Evolutionary conservation across 2,888 invertebrate genomes (phyloP).

Genomic region (Mongoloraphidia duomilia): DNA sequence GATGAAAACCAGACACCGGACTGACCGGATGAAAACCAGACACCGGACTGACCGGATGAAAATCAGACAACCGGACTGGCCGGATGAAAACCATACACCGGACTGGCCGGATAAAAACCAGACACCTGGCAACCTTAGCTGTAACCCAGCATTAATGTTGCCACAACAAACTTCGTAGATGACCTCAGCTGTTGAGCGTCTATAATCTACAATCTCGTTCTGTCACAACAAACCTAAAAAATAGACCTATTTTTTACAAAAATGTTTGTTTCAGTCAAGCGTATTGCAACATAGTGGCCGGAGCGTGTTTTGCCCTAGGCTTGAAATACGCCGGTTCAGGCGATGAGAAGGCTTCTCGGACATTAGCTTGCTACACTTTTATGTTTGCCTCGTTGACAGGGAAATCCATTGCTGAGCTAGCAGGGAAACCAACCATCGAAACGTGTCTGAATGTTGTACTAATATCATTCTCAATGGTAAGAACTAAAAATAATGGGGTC

Average conservation of each 20-base stretch:
- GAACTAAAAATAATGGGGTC: too few relatives aligned
- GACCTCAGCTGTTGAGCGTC: too few relatives aligned
- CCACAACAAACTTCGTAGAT: constrained; percentile 3
- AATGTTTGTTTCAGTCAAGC: constrained; percentile 56
- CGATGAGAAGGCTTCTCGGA: constrained; percentile 63
- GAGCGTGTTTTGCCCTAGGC: constrained; percentile 87
- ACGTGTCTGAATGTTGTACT: constrained; percentile 74
- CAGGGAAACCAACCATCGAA: constrained; percentile 82
- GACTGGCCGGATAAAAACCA: too few relatives aligned
- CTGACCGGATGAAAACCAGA: too few relatives aligned
- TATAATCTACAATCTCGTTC: too few relatives aligned
- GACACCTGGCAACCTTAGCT: background rate
- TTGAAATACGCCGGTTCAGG: constrained; percentile 89
- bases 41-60: too few relatives aligned
- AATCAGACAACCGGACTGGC: too few relatives aligned
- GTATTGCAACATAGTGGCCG: constrained; percentile 90
- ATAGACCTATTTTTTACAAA: background rate
- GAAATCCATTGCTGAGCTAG: constrained; percentile 67
- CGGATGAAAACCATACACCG: too few relatives aligned
- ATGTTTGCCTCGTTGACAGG: constrained; percentile 52
- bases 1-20: too few relatives aligned
- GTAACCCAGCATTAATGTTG: background rate
- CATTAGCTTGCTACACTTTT: constrained; percentile 57
- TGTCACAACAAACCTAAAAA: background rate
- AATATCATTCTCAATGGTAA: constrained; percentile 64